Base-by-base conservation (phyloP, 2,888 invertebrate genomes). In the Sinelater perroti region DNA sequence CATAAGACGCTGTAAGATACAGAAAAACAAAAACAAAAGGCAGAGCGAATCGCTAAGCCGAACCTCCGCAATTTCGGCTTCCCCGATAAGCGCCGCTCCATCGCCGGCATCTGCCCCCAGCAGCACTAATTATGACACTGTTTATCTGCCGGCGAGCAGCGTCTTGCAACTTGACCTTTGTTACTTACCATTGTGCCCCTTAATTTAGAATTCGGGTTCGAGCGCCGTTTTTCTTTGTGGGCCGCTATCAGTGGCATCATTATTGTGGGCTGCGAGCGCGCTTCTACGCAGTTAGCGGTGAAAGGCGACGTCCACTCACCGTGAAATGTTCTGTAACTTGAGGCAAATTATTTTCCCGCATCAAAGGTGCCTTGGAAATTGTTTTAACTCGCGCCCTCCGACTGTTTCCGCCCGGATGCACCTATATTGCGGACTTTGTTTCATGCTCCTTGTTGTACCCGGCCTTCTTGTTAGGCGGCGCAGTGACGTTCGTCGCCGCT, bases 311-410 rank as follows among this genome's bases (percentile, higher is more conserved):
- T 67, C 70, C 72, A 71, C 66, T 62, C 64, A 64, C 70, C 73
- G 72, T 73, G 73, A 74, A 74, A 73, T 71, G 71, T 71, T 73
- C 63, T 67, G 72, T 73, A 73, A 73, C 74, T 74, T 73, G 72
- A 72, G 72, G 73, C 74, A 72, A 73, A 73, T 72, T 73, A 73
- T 72, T 72, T 72, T 71, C 69, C 70, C 69, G 70, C 71, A 71
- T 71, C 72, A 72, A 72, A 72, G 71, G 72, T 71, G 68, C 58
- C 69, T 71, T 71, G 70, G 73, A 72, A 72, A 72, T 71, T 72
- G 73, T 74, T 74, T 74, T 74, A 73, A 74, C 73, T 70, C 70
- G 68, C 67, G 65, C 70, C 70, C 70, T 65, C 70, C 65, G 66
- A 61, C 60, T 64, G 65, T 65, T 64, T 63, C 61, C 64, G 64